These are phyloP conservation scores for silkworm (Bombyx mori) DNA, from an alignment of 1,140 invertebrate species.

Conservation along the genomic window ASM3026992v2 NC_085119.1:16488001-16488500, in stretches of 20 bases:
- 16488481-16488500: no score
- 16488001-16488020: constrained; percentile 52
- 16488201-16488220: constrained; percentile 52
- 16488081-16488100: constrained; percentile 64
- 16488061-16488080: constrained; percentile 59
- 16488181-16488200: constrained; percentile 55
- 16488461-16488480: no score
- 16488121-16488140: constrained; percentile 63
- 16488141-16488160: constrained; percentile 64
- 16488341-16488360: constrained; percentile 10
- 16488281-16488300: constrained; percentile 59
- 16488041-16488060: constrained; percentile 46
- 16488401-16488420: no score
- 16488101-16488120: constrained; percentile 66
- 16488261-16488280: constrained; percentile 56
- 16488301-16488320: constrained; percentile 22
- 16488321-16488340: constrained; percentile 10
- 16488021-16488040: constrained; percentile 41
- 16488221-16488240: constrained; percentile 59
- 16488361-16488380: constrained; percentile 1
- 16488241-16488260: constrained; percentile 66
- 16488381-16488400: no score
- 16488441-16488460: no score
- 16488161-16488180: constrained; percentile 54
- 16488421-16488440: no score